Evolutionary conservation across 2,113 vertebrate species (phyloP).

Genomic region (Cnemophilus loriae): DNA sequence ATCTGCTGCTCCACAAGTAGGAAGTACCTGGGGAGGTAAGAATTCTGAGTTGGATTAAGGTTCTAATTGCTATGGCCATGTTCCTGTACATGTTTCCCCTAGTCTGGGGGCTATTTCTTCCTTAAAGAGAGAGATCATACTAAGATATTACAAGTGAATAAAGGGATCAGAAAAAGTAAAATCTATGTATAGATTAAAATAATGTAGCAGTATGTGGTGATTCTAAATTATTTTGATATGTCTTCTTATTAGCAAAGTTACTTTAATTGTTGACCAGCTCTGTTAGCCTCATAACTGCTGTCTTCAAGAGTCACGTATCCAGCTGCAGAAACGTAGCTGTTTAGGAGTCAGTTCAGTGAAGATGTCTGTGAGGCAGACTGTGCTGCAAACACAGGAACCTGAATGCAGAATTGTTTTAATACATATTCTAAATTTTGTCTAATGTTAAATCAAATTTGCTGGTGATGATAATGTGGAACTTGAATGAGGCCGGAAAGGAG

Average conservation of each 20-base stretch:
- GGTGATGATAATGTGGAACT: not conserved
- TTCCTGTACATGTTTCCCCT: not conserved
- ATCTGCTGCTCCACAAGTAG: slow-evolving; percentile 79
- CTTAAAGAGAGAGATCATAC: not conserved
- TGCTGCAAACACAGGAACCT: not conserved
- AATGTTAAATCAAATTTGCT: not conserved
- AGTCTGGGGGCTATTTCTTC: not conserved
- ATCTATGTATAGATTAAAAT: not conserved
- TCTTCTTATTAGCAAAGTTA: not conserved
- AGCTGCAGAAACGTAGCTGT: not conserved
- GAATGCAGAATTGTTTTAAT: not conserved
- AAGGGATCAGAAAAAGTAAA: not conserved
- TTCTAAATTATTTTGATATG: not conserved
- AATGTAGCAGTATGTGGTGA: not conserved
- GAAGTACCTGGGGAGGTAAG: slow-evolving; percentile 95
- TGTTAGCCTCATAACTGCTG: not conserved
- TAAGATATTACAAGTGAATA: not conserved
- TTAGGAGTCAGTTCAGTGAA: not conserved
- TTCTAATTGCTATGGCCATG: not conserved
- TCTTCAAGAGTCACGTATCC: not conserved
- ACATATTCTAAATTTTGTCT: not conserved
- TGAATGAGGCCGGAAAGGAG: not conserved
- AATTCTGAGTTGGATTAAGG: not conserved
- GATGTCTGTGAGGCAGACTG: not conserved
- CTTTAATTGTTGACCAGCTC: not conserved